phyloP scores from a whole-genome alignment of 2,113 vertebrate genomes.

The Apodemus sylvaticus region DNA sequence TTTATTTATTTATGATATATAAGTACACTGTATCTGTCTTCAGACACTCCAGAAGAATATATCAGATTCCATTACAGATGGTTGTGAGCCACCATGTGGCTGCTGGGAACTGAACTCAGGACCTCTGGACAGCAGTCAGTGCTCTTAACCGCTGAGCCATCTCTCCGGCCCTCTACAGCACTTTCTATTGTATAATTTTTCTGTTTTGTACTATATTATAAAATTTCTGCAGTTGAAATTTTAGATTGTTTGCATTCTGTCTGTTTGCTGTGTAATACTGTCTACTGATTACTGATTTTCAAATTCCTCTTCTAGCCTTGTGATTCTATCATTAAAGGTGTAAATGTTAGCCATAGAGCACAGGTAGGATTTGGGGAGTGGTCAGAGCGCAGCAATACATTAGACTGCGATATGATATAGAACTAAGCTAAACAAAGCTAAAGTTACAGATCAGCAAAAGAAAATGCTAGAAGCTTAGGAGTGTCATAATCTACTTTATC shows the following conservation, averaged over 20 bases:
- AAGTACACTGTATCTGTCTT: too few relatives aligned
- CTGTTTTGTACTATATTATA: neutral
- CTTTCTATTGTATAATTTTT: conserved; percentile 46
- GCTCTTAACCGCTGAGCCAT: too few relatives aligned
- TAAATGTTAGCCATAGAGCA: conserved; percentile 32
- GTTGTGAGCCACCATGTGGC: too few relatives aligned
- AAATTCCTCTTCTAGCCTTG: conserved; percentile 38
- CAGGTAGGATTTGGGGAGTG: neutral
- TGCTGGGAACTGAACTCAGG: too few relatives aligned
- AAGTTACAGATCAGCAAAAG: conserved; percentile 15
- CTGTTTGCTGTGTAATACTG: neutral
- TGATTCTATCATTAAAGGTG: conserved; percentile 42
- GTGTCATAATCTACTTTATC: neutral
- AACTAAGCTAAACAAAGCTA: conserved; percentile 32
- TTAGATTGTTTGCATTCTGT: conserved; percentile 47
- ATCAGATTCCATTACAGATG: too few relatives aligned
- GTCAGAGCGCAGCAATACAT: neutral
- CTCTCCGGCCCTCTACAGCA: neutral
- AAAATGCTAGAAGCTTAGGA: conserved; percentile 32
- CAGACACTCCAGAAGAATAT: too few relatives aligned
- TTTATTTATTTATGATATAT: too few relatives aligned
- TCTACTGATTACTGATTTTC: conserved; percentile 18
- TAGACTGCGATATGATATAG: too few relatives aligned
- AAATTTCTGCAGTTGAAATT: conserved; percentile 11
- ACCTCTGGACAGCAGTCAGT: too few relatives aligned